A percentile compares a stretch with the other conserved stretches of the same genome.
Conservation (phyloP, 2,797 vertebrate genomes). For the Chelonia mydas region DNA sequence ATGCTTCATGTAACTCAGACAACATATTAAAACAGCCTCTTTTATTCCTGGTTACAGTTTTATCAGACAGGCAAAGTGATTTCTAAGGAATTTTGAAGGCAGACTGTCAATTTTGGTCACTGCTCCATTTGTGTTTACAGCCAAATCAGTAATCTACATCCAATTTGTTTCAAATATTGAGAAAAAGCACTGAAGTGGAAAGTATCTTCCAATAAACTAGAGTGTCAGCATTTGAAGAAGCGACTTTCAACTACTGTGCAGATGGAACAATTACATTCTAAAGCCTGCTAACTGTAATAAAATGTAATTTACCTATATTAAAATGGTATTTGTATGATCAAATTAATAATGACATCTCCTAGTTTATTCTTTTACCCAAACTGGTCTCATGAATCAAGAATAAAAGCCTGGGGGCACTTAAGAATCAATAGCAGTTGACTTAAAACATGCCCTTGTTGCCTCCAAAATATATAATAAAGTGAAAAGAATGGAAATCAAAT, state of each 20-base stretch:
- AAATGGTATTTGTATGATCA: background rate
- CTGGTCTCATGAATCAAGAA: background rate
- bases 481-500: constrained; percentile 3
- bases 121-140: constrained; percentile 39
- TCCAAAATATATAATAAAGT: background rate
- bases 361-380: background rate
- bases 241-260: background rate
- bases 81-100: constrained; percentile 7
- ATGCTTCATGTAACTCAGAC: constrained; percentile 8
- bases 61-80: constrained; percentile 38
- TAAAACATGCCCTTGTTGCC: background rate
- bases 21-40: constrained; percentile 40
- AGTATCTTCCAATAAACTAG: background rate
- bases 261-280: background rate
- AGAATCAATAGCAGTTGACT: constrained; percentile 26
- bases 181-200: constrained; percentile 15
- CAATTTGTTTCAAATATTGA: constrained; percentile 33
- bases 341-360: background rate
- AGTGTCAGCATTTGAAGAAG: background rate
- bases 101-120: constrained; percentile 11
- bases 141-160: constrained; percentile 37
- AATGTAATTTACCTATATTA: background rate
- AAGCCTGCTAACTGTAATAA: background rate
- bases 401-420: constrained; percentile 15
- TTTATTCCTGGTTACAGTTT: constrained; percentile 26